phyloP scores from a whole-genome alignment of 2,113 vertebrate species.

The Neotragus pygmaeus region DNA sequence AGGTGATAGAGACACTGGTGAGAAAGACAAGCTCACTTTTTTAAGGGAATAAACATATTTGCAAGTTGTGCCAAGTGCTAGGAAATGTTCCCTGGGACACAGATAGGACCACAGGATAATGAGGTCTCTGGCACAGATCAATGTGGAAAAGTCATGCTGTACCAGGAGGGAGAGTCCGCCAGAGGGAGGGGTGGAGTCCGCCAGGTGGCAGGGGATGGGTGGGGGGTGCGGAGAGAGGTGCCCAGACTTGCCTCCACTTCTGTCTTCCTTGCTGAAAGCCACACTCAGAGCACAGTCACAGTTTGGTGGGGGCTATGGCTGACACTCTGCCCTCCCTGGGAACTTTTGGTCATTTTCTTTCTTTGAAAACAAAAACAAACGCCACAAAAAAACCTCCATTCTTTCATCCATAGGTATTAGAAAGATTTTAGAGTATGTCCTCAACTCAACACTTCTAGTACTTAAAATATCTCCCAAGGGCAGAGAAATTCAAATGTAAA shows the following conservation, averaged over 20 bases:
- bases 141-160: not conserved
- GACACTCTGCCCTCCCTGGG: fast-evolving
- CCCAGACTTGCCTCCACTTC: fast-evolving
- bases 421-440: not conserved
- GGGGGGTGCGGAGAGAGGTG: fast-evolving
- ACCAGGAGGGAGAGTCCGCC: fast-evolving
- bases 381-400: not conserved
- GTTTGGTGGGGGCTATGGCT: fast-evolving
- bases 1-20: fast-evolving
- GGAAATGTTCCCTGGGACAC: not conserved
- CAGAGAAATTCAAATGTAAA: not conserved
- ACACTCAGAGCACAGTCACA: not conserved
- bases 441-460: not conserved
- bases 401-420: not conserved
- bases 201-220: too few species aligned
- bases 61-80: fast-evolving
- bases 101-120: fast-evolving
- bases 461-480: not conserved
- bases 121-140: fast-evolving
- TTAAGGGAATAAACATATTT: too few species aligned
- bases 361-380: not conserved
- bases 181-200: not conserved
- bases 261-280: not conserved
- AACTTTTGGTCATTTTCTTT: not conserved
- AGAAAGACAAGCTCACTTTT: not conserved